These are phyloP conservation scores for Yponomeuta malinellus DNA, from an alignment of 2,888 invertebrate species.

Conservation along the genomic window DNA sequence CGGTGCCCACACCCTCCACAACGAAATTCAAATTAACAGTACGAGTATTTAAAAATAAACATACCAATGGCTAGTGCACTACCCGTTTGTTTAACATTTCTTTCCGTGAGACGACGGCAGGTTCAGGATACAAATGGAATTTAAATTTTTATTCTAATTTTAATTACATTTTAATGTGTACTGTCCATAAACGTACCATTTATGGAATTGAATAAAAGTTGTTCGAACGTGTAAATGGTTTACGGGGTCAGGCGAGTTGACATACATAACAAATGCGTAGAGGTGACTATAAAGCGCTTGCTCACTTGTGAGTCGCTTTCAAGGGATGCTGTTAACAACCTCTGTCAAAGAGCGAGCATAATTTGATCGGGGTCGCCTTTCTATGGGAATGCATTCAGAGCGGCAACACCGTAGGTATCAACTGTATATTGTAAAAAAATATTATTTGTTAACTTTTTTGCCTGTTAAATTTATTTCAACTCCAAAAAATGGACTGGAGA, in stretches of 20 bases:
- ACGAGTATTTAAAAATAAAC: background rate
- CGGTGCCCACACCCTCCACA: background rate
- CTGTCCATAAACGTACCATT: conserved; percentile 31
- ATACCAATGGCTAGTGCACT: background rate
- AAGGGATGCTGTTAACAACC: conserved; percentile 74
- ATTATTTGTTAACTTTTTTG: background rate
- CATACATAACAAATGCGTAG: conserved; percentile 54
- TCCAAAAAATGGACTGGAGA: no score
- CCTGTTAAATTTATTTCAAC: background rate
- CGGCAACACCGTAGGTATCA: conserved; percentile 30
- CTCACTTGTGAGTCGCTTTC: conserved; percentile 69
- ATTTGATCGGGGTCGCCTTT: conserved; percentile 72
- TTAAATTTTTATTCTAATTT: background rate
- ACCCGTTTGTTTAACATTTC: background rate
- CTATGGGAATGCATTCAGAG: conserved; percentile 64
- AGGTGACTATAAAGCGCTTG: conserved; percentile 56
- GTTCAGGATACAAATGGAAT: background rate
- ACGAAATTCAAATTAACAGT: background rate
- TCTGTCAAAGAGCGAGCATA: conserved; percentile 70
- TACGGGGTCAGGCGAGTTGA: conserved; percentile 49
- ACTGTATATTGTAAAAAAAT: background rate
- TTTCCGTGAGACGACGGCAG: background rate
- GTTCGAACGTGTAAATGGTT: conserved; percentile 57
- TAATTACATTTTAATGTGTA: conserved; percentile 3
- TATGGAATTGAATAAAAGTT: conserved; percentile 56